Conservation (phyloP, 2,797 vertebrate species). For the Naso thynnoides region DNA sequence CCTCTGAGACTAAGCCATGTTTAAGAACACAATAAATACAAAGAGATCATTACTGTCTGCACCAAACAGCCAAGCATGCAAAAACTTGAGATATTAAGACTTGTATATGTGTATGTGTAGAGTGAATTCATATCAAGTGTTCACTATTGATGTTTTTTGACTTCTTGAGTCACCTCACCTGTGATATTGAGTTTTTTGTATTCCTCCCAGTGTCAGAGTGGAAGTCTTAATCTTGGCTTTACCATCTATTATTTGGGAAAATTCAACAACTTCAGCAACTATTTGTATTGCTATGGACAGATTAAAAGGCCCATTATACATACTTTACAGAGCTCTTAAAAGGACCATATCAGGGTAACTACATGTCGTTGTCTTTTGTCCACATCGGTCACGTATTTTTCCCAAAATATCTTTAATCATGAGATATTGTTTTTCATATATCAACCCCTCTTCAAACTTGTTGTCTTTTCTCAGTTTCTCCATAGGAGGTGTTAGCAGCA, state of each 20-base stretch:
- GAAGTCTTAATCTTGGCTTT: background rate
- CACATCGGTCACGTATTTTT: no score
- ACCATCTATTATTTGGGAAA: background rate
- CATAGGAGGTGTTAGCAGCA: background rate
- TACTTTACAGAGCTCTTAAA: no score
- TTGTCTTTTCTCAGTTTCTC: background rate
- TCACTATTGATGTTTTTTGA: background rate
- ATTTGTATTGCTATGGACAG: background rate
- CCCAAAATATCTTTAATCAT: no score
- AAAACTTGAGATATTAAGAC: background rate
- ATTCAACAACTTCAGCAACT: background rate
- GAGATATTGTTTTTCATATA: no score
- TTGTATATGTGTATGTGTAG: conserved; percentile 4
- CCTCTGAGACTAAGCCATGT: conserved; percentile 20
- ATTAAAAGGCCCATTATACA: background rate
- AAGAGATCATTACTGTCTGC: conserved; percentile 11
- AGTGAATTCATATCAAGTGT: background rate
- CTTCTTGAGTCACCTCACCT: no score
- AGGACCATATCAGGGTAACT: no score
- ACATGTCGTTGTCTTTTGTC: no score
- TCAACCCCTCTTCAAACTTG: background rate
- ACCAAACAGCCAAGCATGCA: conserved; percentile 5
- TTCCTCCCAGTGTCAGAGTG: background rate
- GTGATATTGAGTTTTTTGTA: background rate
- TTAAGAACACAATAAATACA: conserved; percentile 25